Conservation (phyloP, 2,797 vertebrate genomes). For the Arctocebus calabarensis region DNA sequence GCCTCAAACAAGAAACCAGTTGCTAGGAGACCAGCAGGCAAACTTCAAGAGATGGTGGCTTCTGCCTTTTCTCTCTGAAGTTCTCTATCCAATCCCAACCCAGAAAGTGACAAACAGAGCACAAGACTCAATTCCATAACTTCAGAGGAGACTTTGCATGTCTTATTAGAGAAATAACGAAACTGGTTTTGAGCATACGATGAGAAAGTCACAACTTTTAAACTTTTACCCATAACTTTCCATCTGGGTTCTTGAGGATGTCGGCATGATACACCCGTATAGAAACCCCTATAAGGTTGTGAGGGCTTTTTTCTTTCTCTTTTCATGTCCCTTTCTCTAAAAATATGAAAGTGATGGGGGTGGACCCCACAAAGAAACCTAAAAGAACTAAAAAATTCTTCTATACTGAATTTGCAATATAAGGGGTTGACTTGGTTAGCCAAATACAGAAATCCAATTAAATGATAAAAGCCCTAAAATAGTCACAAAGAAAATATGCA, state of each 20-base stretch:
- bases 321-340: constrained; percentile 52
- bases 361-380: constrained; percentile 20
- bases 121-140: neutral
- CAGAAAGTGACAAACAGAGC: neutral
- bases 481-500: neutral
- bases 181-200: neutral
- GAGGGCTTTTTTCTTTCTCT: neutral
- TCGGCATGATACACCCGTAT: neutral
- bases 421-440: neutral
- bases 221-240: neutral
- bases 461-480: constrained; percentile 8
- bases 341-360: neutral
- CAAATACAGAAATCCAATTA: neutral
- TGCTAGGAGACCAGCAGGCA: constrained; percentile 44
- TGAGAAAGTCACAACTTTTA: neutral
- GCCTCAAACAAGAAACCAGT: neutral
- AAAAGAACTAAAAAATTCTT: neutral
- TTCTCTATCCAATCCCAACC: neutral
- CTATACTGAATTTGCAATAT: neutral
- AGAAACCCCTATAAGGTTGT: neutral
- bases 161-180: neutral
- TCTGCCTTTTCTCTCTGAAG: neutral
- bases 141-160: neutral
- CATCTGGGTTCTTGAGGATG: neutral
- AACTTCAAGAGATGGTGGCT: neutral